A percentile compares a stretch with the other conserved stretches of the same genome.
Evolutionary conservation across 2,888 invertebrate species (phyloP).

Genomic region (Crepidodera aurea): DNA sequence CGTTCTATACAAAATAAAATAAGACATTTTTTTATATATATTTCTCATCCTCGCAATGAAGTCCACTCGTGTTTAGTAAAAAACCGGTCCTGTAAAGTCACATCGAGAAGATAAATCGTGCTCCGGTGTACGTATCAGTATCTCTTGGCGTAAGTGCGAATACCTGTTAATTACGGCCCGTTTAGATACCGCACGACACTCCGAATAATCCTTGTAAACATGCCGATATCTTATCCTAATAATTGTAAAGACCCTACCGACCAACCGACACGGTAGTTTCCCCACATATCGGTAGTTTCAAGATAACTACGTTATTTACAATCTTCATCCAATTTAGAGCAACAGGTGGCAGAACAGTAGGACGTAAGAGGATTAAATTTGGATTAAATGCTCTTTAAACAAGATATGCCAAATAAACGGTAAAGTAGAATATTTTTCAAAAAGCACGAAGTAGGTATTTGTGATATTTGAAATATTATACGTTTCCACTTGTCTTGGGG

Average conservation of each 20-base stretch:
- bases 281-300: constrained; percentile 18
- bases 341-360: constrained; percentile 18
- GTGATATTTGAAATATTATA: too few relatives aligned
- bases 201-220: constrained; percentile 49
- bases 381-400: too few relatives aligned
- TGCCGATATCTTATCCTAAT: constrained; percentile 52
- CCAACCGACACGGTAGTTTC: constrained; percentile 46
- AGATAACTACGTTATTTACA: constrained; percentile 28
- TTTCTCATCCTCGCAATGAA: too few relatives aligned
- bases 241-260: constrained; percentile 47
- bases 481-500: too few relatives aligned
- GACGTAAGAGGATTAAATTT: constrained; percentile 3
- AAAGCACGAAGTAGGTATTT: too few relatives aligned
- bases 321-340: constrained; percentile 9
- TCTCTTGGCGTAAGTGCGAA: constrained; percentile 48
- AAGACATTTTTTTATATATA: too few relatives aligned
- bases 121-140: constrained; percentile 1
- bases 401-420: too few relatives aligned
- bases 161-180: constrained; percentile 52
- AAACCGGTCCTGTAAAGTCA: neutral
- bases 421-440: too few relatives aligned
- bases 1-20: too few relatives aligned
- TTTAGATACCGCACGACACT: constrained; percentile 47
- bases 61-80: too few relatives aligned
- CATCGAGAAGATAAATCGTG: neutral